Evolutionary conservation across 1,140 invertebrate genomes (phyloP).

Genomic region (Drosophila orena): DNA sequence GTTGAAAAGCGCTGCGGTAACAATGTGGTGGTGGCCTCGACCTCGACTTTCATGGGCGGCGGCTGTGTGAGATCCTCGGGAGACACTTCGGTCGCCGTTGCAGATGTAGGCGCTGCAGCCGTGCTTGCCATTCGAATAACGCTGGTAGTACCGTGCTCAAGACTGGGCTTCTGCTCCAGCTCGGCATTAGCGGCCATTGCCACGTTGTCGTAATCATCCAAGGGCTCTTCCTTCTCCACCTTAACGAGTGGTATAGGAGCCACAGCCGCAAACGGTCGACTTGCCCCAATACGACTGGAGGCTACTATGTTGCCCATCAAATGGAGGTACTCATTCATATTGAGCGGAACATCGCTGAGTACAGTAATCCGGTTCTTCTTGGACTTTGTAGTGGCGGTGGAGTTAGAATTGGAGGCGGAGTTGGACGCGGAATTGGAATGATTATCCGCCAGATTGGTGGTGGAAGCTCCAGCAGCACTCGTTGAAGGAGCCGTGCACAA

Average conservation of each 20-base stretch:
- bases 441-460: constrained; percentile 12
- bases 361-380: constrained; percentile 80
- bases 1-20: constrained; percentile 53
- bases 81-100: constrained; percentile 14
- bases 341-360: constrained; percentile 79
- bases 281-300: constrained; percentile 70
- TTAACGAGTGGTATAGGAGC: constrained; percentile 75
- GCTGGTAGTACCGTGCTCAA: constrained; percentile 71
- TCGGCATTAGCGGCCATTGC: neutral
- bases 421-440: constrained; percentile 48
- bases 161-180: constrained; percentile 54
- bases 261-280: constrained; percentile 63
- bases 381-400: constrained; percentile 48
- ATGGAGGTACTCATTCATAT: constrained; percentile 82
- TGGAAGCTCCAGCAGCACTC: constrained; percentile 25
- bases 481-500: constrained; percentile 60
- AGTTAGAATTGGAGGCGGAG: constrained; percentile 27
- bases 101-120: constrained; percentile 18
- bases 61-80: constrained; percentile 68
- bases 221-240: constrained; percentile 78
- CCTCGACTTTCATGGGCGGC: constrained; percentile 66
- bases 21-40: constrained; percentile 54
- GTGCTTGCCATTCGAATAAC: constrained; percentile 82
- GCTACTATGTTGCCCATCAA: constrained; percentile 81
- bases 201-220: constrained; percentile 66